phyloP scores from a whole-genome alignment of 2,797 vertebrate species.

The Crocodylus rhombifer region DNA sequence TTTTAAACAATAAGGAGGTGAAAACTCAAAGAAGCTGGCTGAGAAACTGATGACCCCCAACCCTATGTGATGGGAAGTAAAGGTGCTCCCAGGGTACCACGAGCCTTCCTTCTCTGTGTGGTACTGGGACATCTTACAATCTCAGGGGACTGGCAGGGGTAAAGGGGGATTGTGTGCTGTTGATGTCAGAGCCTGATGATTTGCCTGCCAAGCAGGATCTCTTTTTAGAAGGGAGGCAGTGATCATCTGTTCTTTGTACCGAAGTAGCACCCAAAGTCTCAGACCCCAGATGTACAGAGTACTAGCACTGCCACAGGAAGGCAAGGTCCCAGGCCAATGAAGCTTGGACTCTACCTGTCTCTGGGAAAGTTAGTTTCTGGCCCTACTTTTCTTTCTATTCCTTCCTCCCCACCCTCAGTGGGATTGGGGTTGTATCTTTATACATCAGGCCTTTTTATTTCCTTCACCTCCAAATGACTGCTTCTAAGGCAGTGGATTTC shows the following conservation, averaged over 20 bases:
- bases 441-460: neutral
- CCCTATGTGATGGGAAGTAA: neutral
- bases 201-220: neutral
- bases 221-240: neutral
- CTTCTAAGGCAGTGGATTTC: neutral
- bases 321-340: too few species aligned
- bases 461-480: fast-evolving
- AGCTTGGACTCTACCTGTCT: neutral
- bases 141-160: too few species aligned
- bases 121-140: neutral
- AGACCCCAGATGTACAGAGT: neutral
- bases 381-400: neutral
- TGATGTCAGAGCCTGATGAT: neutral
- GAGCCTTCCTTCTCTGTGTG: neutral
- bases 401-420: neutral
- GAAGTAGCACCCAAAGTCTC: neutral
- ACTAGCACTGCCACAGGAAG: neutral
- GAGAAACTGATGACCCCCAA: neutral
- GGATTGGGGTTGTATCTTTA: neutral
- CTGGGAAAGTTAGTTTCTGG: neutral
- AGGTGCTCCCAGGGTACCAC: neutral
- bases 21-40: neutral
- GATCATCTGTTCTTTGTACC: neutral
- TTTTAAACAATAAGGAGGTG: neutral
- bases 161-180: neutral